These are phyloP conservation scores for Rhynchotus rufescens DNA, from an alignment of 2,797 vertebrate genomes.

Conservation along the genomic window DNA sequence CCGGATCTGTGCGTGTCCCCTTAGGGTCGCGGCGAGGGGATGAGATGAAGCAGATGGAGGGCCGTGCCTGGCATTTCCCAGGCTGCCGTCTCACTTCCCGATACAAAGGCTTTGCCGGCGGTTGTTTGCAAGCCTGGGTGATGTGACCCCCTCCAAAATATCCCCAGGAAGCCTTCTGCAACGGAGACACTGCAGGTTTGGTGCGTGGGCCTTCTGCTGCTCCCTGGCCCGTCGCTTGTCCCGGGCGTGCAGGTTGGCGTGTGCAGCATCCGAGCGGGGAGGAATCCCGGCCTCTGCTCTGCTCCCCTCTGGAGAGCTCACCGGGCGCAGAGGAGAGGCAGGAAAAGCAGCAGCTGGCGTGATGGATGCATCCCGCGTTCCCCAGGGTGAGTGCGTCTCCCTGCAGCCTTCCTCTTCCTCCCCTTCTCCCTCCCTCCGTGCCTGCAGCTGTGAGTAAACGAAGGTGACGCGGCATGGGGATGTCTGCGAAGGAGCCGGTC, in stretches of 20 bases:
- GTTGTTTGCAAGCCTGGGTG: fast-evolving
- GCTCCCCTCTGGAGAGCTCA: too few relatives aligned
- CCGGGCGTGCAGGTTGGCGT: too few relatives aligned
- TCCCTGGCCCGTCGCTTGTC: fast-evolving
- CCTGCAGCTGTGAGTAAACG: neutral
- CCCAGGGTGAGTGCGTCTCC: neutral
- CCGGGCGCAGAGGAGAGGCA: neutral
- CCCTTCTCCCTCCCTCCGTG: neutral
- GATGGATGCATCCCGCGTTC: neutral
- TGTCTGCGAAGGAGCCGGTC: neutral
- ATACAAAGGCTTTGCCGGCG: neutral
- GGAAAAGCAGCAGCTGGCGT: neutral
- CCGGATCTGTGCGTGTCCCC: too few relatives aligned
- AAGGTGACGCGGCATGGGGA: neutral
- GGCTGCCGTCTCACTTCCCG: too few relatives aligned
- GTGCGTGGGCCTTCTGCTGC: too few relatives aligned
- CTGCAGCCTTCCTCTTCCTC: neutral
- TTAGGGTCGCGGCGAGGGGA: too few relatives aligned
- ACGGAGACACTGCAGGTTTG: too few relatives aligned
- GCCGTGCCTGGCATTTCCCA: too few relatives aligned
- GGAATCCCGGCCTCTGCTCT: too few relatives aligned
- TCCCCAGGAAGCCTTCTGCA: too few relatives aligned
- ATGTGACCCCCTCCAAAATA: neutral
- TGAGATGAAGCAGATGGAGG: too few relatives aligned
- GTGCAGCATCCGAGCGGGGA: too few relatives aligned